phyloP scores from a whole-genome alignment of 2,888 invertebrate genomes.

The Bellardia pandia region DNA sequence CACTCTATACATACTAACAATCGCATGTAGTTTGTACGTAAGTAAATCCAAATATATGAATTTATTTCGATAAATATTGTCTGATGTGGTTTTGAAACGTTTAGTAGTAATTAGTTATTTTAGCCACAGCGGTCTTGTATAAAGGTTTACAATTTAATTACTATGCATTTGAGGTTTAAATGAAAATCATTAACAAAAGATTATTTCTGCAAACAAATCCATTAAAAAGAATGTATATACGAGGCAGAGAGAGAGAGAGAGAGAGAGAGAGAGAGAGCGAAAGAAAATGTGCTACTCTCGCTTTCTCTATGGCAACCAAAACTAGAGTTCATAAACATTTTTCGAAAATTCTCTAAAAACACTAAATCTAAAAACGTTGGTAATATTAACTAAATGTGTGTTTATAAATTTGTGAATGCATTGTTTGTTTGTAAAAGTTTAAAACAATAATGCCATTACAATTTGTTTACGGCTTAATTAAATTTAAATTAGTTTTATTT shows the following conservation, averaged over 20 bases:
- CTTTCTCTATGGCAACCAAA: background rate
- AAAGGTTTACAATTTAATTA: slow-evolving; percentile 71
- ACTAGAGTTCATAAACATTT: slow-evolving; percentile 9
- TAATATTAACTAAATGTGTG: slow-evolving; percentile 1
- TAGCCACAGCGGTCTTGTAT: slow-evolving; percentile 76
- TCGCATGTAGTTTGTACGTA: background rate
- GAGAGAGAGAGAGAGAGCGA: slow-evolving; percentile 4
- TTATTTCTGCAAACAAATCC: slow-evolving; percentile 40
- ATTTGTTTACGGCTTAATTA: slow-evolving; percentile 60
- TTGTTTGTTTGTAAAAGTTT: slow-evolving; percentile 2
- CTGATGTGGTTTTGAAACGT: slow-evolving; percentile 77
- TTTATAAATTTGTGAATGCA: background rate
- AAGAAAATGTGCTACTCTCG: too few species aligned
- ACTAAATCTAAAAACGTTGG: background rate
- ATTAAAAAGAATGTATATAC: background rate
- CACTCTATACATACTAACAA: background rate
- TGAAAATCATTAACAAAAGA: slow-evolving; percentile 67
- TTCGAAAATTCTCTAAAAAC: background rate
- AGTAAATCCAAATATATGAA: background rate
- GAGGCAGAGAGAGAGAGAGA: background rate
- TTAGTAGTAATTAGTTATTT: slow-evolving; percentile 81
- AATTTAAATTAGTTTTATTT: slow-evolving; percentile 59
- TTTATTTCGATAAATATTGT: slow-evolving; percentile 58
- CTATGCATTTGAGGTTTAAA: slow-evolving; percentile 67
- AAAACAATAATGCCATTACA: slow-evolving; percentile 41